Base-by-base conservation (phyloP, 2,888 invertebrate genomes). In the Tetanocera ferruginea region DNA sequence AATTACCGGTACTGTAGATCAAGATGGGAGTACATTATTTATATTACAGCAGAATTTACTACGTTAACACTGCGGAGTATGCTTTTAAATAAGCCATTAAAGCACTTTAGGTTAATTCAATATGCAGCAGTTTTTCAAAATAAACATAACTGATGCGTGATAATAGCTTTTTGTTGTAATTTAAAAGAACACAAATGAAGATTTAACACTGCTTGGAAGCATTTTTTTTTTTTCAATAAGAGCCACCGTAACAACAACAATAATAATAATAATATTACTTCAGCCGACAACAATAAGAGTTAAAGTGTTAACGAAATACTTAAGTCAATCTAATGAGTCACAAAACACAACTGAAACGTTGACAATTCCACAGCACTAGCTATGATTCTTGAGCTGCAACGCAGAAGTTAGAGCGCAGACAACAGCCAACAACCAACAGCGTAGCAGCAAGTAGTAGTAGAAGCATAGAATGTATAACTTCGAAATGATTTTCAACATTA, bases 321-420 rank as follows among this genome's bases (percentile, higher is more conserved):
- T 67, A 34, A 66, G 75, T 75, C 75, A 67, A 75, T 75, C 75
- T 52, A 25, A 55, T 75, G 75, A 75, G 67, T 75, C 75, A 67
- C 75, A 55, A 34, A 75, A 52, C 66, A 67, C 75, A 37, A 75
- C 75, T 75, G 75, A 75, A 43, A n/a, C 67, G 67, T 17, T 64
- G 64, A 28, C 31, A 52, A 72, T 37, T 23, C 37, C 37, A 19
- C 74, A 19, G 5, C 57, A 62, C 43, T 55, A 43, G 49, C 34
- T 49, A 25, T 34, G 49, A 37, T 62, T 57, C 72, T 37, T 72
- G 37, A 37, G 19, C 55, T 23, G 37, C 9, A n/a, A 43, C 17
- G 64, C 31, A 55, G 55, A 55, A 55, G 55, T 23, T 3, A 23
- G 1, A 55, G 23, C 49, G 14, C 55, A 19, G 23, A 5, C 55